Evolutionary conservation across 2,797 vertebrate species (phyloP).

Genomic region (Melanotaenia pygmaea): DNA sequence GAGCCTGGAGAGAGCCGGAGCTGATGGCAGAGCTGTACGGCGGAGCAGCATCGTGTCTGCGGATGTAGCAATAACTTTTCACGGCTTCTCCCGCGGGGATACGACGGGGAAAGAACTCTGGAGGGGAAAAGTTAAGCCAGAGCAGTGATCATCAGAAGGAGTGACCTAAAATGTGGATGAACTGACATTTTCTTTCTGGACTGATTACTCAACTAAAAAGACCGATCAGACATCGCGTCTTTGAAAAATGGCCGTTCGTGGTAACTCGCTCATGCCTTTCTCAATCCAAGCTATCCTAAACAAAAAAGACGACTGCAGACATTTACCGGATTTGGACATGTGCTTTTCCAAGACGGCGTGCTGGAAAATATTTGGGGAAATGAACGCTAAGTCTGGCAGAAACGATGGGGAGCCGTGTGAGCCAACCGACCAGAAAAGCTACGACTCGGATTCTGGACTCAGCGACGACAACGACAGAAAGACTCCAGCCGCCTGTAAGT

Average conservation of each 20-base stretch:
- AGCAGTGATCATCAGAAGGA: slow-evolving; percentile 50
- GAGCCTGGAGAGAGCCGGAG: slow-evolving; percentile 68
- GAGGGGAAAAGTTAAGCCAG: slow-evolving; percentile 37
- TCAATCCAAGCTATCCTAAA: slow-evolving; percentile 97
- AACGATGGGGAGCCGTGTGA: slow-evolving; percentile 69
- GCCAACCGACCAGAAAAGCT: slow-evolving; percentile 81
- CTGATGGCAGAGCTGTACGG: slow-evolving; percentile 74
- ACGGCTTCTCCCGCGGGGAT: slow-evolving; percentile 68
- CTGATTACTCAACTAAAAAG: slow-evolving; percentile 30
- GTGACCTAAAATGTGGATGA: slow-evolving; percentile 68
- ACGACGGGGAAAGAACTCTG: slow-evolving; percentile 59
- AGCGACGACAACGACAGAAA: slow-evolving; percentile 90
- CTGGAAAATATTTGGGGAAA: slow-evolving; percentile 91
- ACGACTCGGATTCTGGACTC: slow-evolving; percentile 93
- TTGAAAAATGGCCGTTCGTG: slow-evolving; percentile 90
- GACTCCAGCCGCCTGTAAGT: slow-evolving; percentile 67
- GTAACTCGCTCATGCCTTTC: slow-evolving; percentile 91
- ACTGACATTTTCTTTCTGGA: slow-evolving; percentile 50
- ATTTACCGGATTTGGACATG: slow-evolving; percentile 83
- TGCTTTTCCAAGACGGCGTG: slow-evolving; percentile 86
- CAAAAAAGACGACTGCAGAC: slow-evolving; percentile 88
- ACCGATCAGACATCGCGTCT: slow-evolving; percentile 42
- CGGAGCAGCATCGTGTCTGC: slow-evolving; percentile 71
- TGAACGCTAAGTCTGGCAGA: slow-evolving; percentile 74
- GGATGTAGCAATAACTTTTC: slow-evolving; percentile 66